Conservation (phyloP, 2,888 invertebrate genomes). For the Dichetophora obliterata region DNA sequence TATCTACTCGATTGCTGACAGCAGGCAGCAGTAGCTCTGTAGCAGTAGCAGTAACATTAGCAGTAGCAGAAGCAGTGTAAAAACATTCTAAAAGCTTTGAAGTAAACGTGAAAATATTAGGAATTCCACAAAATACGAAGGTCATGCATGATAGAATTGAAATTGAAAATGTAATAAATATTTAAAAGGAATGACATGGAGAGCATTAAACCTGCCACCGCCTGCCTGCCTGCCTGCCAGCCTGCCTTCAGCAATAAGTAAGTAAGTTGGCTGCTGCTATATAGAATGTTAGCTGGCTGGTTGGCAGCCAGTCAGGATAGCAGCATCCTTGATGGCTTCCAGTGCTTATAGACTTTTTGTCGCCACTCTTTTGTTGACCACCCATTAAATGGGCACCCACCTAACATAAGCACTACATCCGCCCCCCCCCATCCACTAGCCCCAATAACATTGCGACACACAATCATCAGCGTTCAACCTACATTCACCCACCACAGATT, state of each 20-base stretch:
- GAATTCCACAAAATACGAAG: background rate
- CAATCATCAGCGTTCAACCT: no score
- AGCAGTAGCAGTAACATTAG: no score
- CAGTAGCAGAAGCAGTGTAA: no score
- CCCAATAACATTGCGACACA: no score
- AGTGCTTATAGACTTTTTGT: conserved; percentile 22
- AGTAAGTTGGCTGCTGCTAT: background rate
- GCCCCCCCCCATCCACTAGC: background rate
- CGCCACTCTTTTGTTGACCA: conserved; percentile 7
- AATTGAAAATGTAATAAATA: background rate
- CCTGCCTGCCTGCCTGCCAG: no score
- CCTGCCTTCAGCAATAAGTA: no score
- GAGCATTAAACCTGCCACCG: no score
- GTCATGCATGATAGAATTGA: conserved; percentile 17
- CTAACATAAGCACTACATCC: background rate
- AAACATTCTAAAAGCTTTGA: no score
- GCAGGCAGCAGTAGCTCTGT: background rate
- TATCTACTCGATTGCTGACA: background rate
- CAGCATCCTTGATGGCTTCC: background rate
- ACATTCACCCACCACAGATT: background rate
- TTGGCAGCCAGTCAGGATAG: background rate
- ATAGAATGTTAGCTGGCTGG: background rate
- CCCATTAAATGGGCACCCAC: background rate
- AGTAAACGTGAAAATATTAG: no score
- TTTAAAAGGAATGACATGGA: background rate